Base-by-base conservation (phyloP, 2,113 vertebrate species). In the Hyperopisus bebe region DNA sequence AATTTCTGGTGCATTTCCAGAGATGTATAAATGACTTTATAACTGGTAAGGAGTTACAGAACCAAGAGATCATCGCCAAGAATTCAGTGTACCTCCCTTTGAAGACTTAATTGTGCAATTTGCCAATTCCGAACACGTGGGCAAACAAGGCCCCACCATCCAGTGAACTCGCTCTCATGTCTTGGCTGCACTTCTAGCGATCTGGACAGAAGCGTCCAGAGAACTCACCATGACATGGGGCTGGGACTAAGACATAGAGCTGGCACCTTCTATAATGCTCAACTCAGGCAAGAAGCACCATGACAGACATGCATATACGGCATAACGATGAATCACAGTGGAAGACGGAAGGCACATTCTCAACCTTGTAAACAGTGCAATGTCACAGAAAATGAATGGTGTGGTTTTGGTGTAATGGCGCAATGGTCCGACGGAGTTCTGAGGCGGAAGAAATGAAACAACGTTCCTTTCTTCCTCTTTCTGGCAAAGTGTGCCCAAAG, bases 401-500 rank as follows among this genome's bases (percentile, higher is more conserved):
- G 47, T 86, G 46, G 85, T 86, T 86, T 86, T 48, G 93, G 42
- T 92, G 89, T 90, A 92, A 93, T 35, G 74, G 74, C 5, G 39
- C 35, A 42, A 42, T 39, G 35, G 74, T 39, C 35, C 1, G 1
- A 80, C 5, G 17, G 35, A 80, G 74, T 42, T 42, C 74, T 80
- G 74, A 80, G 74, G 74, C 5, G 1, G 35, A 46, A 84, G 82
- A 47, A 46, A 84, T 84, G 19, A 84, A n/a, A 84, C 90, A 89
- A 93, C 90, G 92, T 93, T 94, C 90, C 93, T 93, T 94, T 94
- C 90, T 92, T 94, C 90, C 88, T 88, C 13, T 35, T 3, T 85
- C 92, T 93, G 90, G 92, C 93, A 94, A 93, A 93, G 93, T 85
- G 62, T 91, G 92, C 90, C 91, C 58, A 91, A 92, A 95, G 93